Base-by-base conservation (phyloP, 1,140 invertebrate genomes). In the Caenorhabditis brenneri region DNA sequence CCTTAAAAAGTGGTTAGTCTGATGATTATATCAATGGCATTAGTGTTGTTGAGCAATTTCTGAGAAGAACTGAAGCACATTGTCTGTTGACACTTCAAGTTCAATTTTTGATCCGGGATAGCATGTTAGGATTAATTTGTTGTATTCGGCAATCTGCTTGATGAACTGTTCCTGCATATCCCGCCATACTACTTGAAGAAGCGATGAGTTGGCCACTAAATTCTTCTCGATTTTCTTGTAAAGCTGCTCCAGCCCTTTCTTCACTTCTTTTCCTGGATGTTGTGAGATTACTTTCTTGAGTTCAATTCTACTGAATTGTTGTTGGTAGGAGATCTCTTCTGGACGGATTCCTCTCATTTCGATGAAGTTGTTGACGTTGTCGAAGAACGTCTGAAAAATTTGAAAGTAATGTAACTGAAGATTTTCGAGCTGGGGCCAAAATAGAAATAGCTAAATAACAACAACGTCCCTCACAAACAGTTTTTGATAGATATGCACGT, bases 91-190 rank as follows among this genome's bases (percentile, higher is more conserved):
- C 91, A 99, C 98, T 91, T 98, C 97, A 83, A 99, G 92, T 81
- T 94, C 94, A 80, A 99, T 96, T 92, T 96, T 96, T 69, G 97
- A 95, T 83, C 95, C 96, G 19, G 96, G 96, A 93, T 99, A 99
- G 92, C 97, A 99, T 87, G 95, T 93, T 88, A 95, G 94, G 89
- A 99, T 97, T 82, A 97, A 93, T 87, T 95, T 94, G 92, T 97
- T 95, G 86, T 98, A 94, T 87, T 94, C 94, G 91, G 96, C 97
- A 91, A 98, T 96, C 91, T 99, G 97, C 86, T 95, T 94, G 87
- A 99, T 96, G 91, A 99, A 99, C 93, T 99, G 96, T 91, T 97
- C 95, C 84, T 98, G 96, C 97, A 99, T 99, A 88, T 96, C 96
- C 91, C 96, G 93, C 97, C 98, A 99, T 78, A 99, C 97, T 51